phyloP scores from a whole-genome alignment of 2,797 vertebrate genomes.

The Hippopotamyrus pictus region DNA sequence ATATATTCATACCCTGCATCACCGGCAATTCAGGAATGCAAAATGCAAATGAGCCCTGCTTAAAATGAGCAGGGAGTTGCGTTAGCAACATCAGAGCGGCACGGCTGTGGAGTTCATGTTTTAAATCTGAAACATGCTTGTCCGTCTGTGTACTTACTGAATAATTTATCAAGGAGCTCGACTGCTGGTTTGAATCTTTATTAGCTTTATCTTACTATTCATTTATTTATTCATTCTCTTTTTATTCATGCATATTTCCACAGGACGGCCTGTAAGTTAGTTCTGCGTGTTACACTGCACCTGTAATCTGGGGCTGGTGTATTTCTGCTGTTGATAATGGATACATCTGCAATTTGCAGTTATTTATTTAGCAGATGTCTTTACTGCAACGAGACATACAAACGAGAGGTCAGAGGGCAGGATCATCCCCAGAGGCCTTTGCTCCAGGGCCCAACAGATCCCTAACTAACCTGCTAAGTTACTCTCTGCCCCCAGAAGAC shows the following conservation, averaged over 20 bases:
- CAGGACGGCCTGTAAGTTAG: neutral
- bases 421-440: neutral
- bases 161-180: conserved; percentile 68
- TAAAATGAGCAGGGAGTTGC: conserved; percentile 64
- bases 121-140: conserved; percentile 61
- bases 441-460: neutral
- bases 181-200: conserved; percentile 68
- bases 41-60: conserved; percentile 59
- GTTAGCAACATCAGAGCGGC: conserved; percentile 58
- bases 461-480: neutral
- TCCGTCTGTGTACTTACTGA: conserved; percentile 64
- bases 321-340: neutral
- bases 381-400: neutral
- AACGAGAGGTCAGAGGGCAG: neutral
- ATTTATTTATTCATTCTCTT: conserved; percentile 59
- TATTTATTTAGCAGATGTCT: neutral
- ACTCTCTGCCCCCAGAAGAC: neutral
- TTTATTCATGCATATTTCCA: neutral
- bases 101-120: conserved; percentile 65
- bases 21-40: conserved; percentile 43
- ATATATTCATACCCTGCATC: conserved; percentile 27
- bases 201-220: conserved; percentile 69
- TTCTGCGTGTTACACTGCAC: conserved; percentile 48
- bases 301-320: neutral
- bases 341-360: neutral